Percentiles rank a stretch among this genome's conserved stretches.
Evolutionary conservation across 1,140 invertebrate genomes (phyloP).

Genomic region (Asobara japonica): DNA sequence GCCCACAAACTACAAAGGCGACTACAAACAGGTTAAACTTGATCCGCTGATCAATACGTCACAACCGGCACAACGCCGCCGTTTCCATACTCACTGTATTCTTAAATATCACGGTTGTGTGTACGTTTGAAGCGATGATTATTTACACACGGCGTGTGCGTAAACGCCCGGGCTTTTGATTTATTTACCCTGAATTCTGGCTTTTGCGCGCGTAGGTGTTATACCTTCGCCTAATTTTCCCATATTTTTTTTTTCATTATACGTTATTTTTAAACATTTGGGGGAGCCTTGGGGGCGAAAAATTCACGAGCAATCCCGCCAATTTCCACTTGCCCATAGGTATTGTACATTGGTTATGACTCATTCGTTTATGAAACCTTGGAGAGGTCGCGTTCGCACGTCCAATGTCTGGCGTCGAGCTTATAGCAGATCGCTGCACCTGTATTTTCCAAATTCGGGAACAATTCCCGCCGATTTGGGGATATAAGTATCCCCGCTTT

Average conservation of each 20-base stretch:
- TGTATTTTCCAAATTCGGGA: no score
- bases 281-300: no score
- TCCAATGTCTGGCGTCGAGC: no score
- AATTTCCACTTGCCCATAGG: no score
- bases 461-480: no score
- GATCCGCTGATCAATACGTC: not conserved
- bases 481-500: no score
- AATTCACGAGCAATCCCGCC: no score
- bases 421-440: no score
- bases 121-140: constrained; percentile 1
- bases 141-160: not conserved
- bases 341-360: no score
- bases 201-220: not conserved
- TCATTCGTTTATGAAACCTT: no score
- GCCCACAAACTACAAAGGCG: no score
- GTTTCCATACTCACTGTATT: not conserved
- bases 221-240: not conserved
- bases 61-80: not conserved
- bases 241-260: not conserved
- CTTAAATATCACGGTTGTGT: not conserved
- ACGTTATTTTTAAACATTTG: not conserved
- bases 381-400: no score
- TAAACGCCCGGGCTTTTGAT: not conserved
- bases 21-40: not conserved
- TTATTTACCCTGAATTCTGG: constrained; percentile 1